Evolutionary conservation across 2,888 invertebrate genomes (phyloP), one percentile per base, ranked within the genome.

Genomic region (Cephus sareptanus): DNA sequence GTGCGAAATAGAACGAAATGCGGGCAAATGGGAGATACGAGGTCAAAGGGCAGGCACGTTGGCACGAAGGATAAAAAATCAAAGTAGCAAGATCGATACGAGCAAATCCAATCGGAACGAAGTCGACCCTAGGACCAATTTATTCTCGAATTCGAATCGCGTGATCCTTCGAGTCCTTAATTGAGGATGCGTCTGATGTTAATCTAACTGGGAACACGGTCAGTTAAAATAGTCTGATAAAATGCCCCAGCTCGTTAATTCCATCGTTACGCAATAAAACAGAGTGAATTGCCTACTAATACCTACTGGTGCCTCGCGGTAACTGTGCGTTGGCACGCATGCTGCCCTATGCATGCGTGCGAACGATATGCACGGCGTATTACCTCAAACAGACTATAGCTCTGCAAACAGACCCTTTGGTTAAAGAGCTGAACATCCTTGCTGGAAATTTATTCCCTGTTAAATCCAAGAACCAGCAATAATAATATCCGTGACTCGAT

Each of bases 11-110:
- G 15, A 13, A 23, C 9, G 15, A 40, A 40, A 23, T 6, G 9
- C 23, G 9, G 3, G 9, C 23, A 2, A 15, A 2, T 9, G 23
- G 2, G 56, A 15, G 9, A 9, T 2, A 2, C 0, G 56, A 56
- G 56, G 56, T 15, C 23, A 56, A 23, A 56, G 56, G 56, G 56
- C 56, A 40, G 40, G 0, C 40, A 2, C 15, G 0, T 23, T 6
- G 40, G 23, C 23, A 9, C 15, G 6, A 56, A 56, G 2, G 23
- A 56, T 56, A 56, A 23, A 23, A 2, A 56, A 56, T 56, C 23
- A 1, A 56, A 23, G 9, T 23, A 6, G 0, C 9, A 56, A 56
- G 23, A 56, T 56, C 56, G 23, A 56, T 56, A 56, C 1, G 56
- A 23, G 23, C 1, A 9, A 9, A 56, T 9, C 9, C 23, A 56